A percentile compares a stretch with the other conserved stretches of the same genome.
phyloP scores from a whole-genome alignment of 2,797 vertebrate genomes.

The Erpetoichthys calabaricus region DNA sequence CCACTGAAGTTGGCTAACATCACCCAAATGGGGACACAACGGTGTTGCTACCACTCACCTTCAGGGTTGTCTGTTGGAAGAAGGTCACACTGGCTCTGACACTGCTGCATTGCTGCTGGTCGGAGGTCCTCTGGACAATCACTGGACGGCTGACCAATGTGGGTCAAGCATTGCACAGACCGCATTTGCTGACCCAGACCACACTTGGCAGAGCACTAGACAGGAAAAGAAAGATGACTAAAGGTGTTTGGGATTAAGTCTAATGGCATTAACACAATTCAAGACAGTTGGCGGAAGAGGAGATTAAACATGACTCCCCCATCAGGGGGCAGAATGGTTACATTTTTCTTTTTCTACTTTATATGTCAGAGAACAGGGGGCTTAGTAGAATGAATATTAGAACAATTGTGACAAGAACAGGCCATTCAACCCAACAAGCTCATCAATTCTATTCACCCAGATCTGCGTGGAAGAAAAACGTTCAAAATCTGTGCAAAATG shows the following conservation, averaged over 20 bases:
- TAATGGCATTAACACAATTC: too few relatives aligned
- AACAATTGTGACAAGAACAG: too few relatives aligned
- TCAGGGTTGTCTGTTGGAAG: slow-evolving; percentile 73
- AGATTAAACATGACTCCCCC: background rate
- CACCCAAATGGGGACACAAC: too few relatives aligned
- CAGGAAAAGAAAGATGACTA: slow-evolving; percentile 4
- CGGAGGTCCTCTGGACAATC: slow-evolving; percentile 73
- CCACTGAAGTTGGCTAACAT: too few relatives aligned
- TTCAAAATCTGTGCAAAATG: too few relatives aligned
- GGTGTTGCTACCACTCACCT: slow-evolving; percentile 45
- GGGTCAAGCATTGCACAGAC: slow-evolving; percentile 70
- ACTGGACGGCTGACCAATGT: slow-evolving; percentile 61
- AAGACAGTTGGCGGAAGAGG: too few relatives aligned
- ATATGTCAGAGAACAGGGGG: too few relatives aligned
- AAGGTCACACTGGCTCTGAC: slow-evolving; percentile 78
- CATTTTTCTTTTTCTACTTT: too few relatives aligned
- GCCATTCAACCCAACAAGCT: too few relatives aligned
- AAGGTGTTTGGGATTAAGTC: background rate
- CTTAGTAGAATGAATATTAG: too few relatives aligned
- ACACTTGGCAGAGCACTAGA: slow-evolving; percentile 78
- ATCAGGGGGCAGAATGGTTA: background rate
- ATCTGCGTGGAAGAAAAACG: too few relatives aligned
- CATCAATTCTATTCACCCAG: too few relatives aligned
- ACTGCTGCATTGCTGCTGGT: slow-evolving; percentile 72
- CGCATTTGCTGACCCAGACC: slow-evolving; percentile 84